A percentile compares a stretch with the other conserved stretches of the same genome.
Conservation (phyloP, 2,888 invertebrate genomes). For the Parnassius orleans region DNA sequence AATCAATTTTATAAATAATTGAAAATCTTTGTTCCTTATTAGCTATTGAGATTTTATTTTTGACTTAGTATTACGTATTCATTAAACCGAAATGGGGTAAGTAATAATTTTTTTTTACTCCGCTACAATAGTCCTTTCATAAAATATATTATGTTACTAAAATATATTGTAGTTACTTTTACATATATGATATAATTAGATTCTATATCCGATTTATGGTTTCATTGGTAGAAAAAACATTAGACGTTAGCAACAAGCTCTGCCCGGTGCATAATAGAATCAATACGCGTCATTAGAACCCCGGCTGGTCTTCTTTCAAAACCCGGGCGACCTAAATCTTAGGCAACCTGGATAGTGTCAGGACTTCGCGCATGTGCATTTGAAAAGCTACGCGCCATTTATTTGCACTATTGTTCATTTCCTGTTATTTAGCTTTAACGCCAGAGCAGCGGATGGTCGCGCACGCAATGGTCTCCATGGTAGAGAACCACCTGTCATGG, state of each 20-base stretch:
- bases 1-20: too few relatives aligned
- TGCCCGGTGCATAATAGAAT: background rate
- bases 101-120: too few relatives aligned
- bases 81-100: too few relatives aligned
- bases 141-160: too few relatives aligned
- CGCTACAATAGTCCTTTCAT: too few relatives aligned
- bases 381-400: conserved; percentile 23
- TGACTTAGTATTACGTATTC: too few relatives aligned
- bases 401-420: conserved; percentile 35
- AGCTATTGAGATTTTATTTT: too few relatives aligned
- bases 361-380: conserved; percentile 62
- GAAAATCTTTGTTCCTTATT: too few relatives aligned
- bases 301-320: background rate
- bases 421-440: conserved; percentile 81
- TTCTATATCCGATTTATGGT: too few relatives aligned
- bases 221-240: background rate
- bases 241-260: background rate
- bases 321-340: conserved; percentile 38
- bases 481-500: conserved; percentile 96
- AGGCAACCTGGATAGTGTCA: conserved; percentile 39
- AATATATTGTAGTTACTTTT: too few relatives aligned
- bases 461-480: conserved; percentile 96
- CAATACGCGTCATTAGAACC: background rate
- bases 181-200: too few relatives aligned
- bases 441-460: conserved; percentile 93